Base-by-base conservation (phyloP, 2,888 invertebrate genomes). In the Piscicola geometra region DNA sequence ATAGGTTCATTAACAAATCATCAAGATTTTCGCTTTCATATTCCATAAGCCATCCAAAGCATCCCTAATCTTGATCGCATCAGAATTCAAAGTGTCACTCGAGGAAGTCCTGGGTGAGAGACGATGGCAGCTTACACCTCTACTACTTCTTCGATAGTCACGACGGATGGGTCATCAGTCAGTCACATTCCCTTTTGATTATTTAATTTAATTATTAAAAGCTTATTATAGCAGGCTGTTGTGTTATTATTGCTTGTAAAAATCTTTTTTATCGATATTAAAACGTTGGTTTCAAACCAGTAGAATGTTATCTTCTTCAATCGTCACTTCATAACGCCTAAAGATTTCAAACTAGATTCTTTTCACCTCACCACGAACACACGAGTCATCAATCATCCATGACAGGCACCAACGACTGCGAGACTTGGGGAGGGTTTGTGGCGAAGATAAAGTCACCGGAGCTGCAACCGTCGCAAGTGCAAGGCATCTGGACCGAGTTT, bases 61-160 rank as follows among this genome's bases (percentile, higher is more conserved):
- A n/a, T n/a, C n/a, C n/a, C n/a, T n/a, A n/a, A n/a, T n/a, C n/a
- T n/a, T n/a, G n/a, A n/a, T n/a, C n/a, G n/a, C n/a, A n/a, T n/a
- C 60, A 56, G 60, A 56, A 9, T 9, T 56, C 25, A 5, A 25
- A 50, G 67, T 75, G 75, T 68, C 67, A 75, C n/a, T 21, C 30
- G 28, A 66, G 69, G 30, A 41, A 9, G 0, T 35, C 60, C 1
- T 71, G 71, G 71, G 64, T 76, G 33, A 30, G 60, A n/a, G 64
- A 52, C 21, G 36, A 60, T 9, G 71, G 64, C 28, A 33, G 25
- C 12, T 56, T 35, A 25, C 47, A 60, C 30, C 36, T 76, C 25
- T 76, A 71, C 30, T 71, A 76, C 52, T n/a, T 76, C 28, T 66
- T 76, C 18, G 71, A 76, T 28, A 47, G 68, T 12, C 71, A 60